These are phyloP conservation scores for Eupithecia dodoneata DNA, from an alignment of 2,888 invertebrate genomes.

Conservation along the genomic window DNA sequence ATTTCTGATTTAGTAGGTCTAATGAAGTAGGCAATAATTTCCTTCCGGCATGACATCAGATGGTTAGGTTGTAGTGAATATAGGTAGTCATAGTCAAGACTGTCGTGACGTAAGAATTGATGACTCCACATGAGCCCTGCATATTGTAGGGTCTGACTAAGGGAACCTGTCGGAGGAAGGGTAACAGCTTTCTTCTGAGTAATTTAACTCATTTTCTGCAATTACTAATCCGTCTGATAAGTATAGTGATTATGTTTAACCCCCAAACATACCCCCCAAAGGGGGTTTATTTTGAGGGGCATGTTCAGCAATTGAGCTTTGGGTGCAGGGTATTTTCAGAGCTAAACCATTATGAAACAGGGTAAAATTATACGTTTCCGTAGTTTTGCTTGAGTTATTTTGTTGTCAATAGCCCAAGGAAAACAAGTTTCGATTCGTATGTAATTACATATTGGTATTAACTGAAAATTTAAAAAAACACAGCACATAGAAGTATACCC, in stretches of 20 bases:
- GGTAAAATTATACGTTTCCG: background rate
- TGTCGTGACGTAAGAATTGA: background rate
- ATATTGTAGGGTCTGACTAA: background rate
- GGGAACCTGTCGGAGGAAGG: background rate
- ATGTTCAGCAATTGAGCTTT: background rate
- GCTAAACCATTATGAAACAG: background rate
- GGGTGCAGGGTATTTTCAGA: background rate
- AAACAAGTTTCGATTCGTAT: background rate
- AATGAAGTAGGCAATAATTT: background rate
- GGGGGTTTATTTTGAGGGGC: background rate
- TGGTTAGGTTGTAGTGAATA: background rate
- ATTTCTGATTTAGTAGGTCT: constrained; percentile 11
- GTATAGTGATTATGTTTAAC: background rate
- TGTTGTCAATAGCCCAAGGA: background rate
- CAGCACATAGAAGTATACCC: background rate
- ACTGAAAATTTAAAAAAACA: background rate
- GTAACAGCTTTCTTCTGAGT: background rate
- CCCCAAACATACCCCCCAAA: background rate
- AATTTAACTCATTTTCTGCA: background rate
- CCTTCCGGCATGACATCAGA: constrained; percentile 11
- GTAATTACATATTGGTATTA: background rate
- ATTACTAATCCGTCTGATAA: background rate
- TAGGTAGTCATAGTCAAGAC: background rate
- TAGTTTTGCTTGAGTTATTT: background rate
- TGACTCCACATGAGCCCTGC: background rate